A percentile compares a stretch with the other conserved stretches of the same genome.
These are phyloP conservation scores for Penaeus chinensis DNA, from an alignment of 1,140 invertebrate species.

Conservation along the genomic window DNA sequence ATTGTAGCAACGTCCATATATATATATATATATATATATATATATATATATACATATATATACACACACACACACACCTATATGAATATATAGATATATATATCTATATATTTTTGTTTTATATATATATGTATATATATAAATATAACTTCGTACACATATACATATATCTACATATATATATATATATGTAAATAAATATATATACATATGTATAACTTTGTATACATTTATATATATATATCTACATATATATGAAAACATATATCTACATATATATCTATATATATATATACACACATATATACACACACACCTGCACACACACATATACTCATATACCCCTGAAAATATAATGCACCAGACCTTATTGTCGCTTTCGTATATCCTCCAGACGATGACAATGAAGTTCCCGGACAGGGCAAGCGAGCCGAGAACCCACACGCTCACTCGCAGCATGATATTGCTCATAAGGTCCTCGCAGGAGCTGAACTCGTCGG, in stretches of 20 bases:
- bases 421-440: constrained; percentile 77
- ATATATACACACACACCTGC: background rate
- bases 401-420: constrained; percentile 77
- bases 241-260: constrained; percentile 7
- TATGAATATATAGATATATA: background rate
- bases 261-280: constrained; percentile 22
- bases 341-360: constrained; percentile 64
- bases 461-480: constrained; percentile 74
- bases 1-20: background rate
- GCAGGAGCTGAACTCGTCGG: constrained; percentile 74
- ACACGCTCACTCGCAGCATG: constrained; percentile 73
- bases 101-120: constrained; percentile 12
- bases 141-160: constrained; percentile 11
- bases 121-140: constrained; percentile 40
- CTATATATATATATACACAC: constrained; percentile 8
- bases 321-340: background rate
- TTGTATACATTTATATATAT: constrained; percentile 20
- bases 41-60: background rate
- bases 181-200: constrained; percentile 35
- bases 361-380: constrained; percentile 66
- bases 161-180: constrained; percentile 13
- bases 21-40: background rate
- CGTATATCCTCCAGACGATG: constrained; percentile 73
- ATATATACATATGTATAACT: constrained; percentile 31
- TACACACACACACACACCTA: background rate